These are phyloP conservation scores for Caenorhabditis sp. DNA, from an alignment of 2,888 invertebrate species.

Conservation along the genomic window DNA sequence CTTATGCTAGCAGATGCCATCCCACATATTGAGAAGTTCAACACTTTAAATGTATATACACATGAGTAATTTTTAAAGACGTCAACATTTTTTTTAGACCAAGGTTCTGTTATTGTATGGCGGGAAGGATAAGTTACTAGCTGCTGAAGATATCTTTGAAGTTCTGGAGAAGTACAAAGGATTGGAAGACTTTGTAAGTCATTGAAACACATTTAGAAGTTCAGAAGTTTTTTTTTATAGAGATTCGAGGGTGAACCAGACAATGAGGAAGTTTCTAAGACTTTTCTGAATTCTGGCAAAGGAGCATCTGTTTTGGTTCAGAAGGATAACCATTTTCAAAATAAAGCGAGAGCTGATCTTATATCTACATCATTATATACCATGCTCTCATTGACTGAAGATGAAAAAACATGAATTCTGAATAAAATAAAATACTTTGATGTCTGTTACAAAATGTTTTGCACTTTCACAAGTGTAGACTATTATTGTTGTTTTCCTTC, in stretches of 20 bases:
- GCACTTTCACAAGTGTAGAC: no score
- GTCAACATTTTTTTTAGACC: conserved; percentile 10
- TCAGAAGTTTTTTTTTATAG: neutral
- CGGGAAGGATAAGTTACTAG: conserved; percentile 43
- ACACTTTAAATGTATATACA: conserved; percentile 13
- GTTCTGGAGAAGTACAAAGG: conserved; percentile 30
- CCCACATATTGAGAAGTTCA: conserved; percentile 34
- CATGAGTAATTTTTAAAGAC: no score
- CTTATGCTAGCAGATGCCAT: conserved; percentile 23
- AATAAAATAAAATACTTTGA: neutral
- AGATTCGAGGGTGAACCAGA: neutral
- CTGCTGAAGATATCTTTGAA: conserved; percentile 32
- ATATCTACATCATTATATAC: neutral
- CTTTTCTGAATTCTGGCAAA: neutral
- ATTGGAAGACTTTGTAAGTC: conserved; percentile 22
- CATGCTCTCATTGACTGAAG: neutral
- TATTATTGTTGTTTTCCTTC: neutral
- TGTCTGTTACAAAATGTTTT: no score
- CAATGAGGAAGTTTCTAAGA: neutral
- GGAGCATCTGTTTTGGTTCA: conserved; percentile 39
- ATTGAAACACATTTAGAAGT: no score
- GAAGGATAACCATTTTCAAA: conserved; percentile 45
- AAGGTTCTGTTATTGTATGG: conserved; percentile 3
- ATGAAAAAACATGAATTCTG: neutral
- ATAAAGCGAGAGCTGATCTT: conserved; percentile 42